Evolutionary conservation across 2,888 invertebrate genomes (phyloP).

Genomic region (Tenthredo amoena): DNA sequence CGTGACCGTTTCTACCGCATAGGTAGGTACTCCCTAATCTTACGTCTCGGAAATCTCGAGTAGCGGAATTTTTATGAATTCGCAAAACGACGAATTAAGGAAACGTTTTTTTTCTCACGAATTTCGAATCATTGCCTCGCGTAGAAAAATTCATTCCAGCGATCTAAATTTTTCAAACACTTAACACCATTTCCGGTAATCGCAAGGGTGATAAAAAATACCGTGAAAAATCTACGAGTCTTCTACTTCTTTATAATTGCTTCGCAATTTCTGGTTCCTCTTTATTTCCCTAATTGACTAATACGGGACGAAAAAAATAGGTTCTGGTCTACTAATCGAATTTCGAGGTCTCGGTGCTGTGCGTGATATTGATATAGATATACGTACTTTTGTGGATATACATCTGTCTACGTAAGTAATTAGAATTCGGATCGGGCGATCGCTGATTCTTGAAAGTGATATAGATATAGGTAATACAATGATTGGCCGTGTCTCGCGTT

Average conservation of each 20-base stretch:
- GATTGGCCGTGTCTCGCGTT: neutral
- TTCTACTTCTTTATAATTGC: neutral
- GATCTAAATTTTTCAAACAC: too few species aligned
- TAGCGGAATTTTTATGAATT: neutral
- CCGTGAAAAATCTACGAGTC: neutral
- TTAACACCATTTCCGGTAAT: too few species aligned
- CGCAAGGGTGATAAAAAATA: neutral
- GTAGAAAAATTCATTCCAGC: too few species aligned
- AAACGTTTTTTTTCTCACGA: neutral
- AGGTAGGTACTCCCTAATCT: too few species aligned
- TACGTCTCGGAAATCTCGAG: neutral
- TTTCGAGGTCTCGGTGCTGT: neutral
- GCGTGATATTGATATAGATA: neutral
- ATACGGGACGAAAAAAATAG: neutral
- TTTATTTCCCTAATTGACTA: neutral
- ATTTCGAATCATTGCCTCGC: neutral
- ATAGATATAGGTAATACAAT: too few species aligned
- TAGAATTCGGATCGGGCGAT: slow-evolving; percentile 10
- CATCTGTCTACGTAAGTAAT: neutral
- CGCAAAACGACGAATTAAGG: neutral
- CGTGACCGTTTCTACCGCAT: neutral
- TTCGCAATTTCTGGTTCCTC: neutral
- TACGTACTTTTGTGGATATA: neutral
- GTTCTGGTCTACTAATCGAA: slow-evolving; percentile 14
- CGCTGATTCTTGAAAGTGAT: neutral